Evolutionary conservation across 2,113 vertebrate species (phyloP).

Genomic region (Rousettus leschenaultii): DNA sequence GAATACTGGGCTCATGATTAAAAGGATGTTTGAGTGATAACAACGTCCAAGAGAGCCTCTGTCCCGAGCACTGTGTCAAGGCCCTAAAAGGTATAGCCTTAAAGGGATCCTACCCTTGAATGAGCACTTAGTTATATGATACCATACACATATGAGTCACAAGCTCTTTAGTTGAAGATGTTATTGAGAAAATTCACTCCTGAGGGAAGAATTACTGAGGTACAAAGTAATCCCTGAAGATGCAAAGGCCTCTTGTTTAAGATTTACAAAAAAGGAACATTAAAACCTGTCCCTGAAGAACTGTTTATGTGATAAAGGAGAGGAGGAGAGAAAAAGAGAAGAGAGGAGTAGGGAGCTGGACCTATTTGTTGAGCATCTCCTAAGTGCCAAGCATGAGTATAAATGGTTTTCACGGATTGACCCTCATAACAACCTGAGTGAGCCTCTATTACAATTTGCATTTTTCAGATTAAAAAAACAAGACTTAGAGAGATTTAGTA

Average conservation of each 20-base stretch:
- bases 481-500: background rate
- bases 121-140: background rate
- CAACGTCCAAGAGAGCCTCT: background rate
- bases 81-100: background rate
- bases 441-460: background rate
- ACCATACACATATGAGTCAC: background rate
- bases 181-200: background rate
- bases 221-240: background rate
- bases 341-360: background rate
- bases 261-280: background rate
- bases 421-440: background rate
- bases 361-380: background rate
- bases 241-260: background rate
- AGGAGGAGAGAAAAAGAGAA: fast-evolving
- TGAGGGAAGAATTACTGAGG: background rate
- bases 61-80: background rate
- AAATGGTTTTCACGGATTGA: background rate
- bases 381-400: background rate
- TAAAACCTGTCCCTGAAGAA: background rate
- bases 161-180: background rate
- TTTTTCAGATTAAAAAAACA: background rate
- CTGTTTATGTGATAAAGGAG: background rate
- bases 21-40: background rate
- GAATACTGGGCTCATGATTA: background rate
- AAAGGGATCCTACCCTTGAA: background rate